Evolutionary conservation across 2,797 vertebrate species (phyloP).

Genomic region (Galaxias olidus): DNA sequence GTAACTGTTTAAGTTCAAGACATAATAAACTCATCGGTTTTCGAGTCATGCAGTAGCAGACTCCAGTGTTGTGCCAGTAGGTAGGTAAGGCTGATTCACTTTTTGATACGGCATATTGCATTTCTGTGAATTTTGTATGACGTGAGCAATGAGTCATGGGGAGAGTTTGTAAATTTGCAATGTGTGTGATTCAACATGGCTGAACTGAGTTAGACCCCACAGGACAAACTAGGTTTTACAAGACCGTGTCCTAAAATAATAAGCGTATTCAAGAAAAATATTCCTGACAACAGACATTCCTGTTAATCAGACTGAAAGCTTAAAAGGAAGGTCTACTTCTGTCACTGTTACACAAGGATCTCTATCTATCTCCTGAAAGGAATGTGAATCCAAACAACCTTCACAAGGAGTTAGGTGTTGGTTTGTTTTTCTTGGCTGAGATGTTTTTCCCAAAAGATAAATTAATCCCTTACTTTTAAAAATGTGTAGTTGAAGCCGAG

Average conservation of each 20-base stretch:
- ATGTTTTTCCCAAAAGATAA: too few relatives aligned
- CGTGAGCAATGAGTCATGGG: slow-evolving; percentile 30
- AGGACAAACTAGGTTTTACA: background rate
- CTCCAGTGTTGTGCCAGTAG: background rate
- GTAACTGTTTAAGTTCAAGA: background rate
- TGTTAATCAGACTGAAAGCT: background rate
- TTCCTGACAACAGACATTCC: background rate
- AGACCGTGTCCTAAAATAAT: too few relatives aligned
- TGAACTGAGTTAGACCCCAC: slow-evolving; percentile 13
- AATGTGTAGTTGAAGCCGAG: too few relatives aligned
- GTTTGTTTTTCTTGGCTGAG: too few relatives aligned
- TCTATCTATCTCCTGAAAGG: too few relatives aligned
- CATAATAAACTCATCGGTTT: background rate
- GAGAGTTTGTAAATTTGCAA: background rate
- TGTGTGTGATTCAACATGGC: slow-evolving; percentile 51
- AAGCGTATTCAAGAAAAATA: too few relatives aligned
- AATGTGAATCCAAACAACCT: too few relatives aligned
- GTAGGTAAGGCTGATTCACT: slow-evolving; percentile 24
- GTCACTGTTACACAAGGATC: too few relatives aligned
- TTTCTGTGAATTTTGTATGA: background rate
- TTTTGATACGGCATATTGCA: background rate
- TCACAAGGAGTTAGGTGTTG: too few relatives aligned
- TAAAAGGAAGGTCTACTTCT: too few relatives aligned
- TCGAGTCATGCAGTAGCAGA: background rate
- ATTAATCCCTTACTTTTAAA: too few relatives aligned